phyloP scores from a whole-genome alignment of 2,888 invertebrate genomes.

The Phorcus lineatus region DNA sequence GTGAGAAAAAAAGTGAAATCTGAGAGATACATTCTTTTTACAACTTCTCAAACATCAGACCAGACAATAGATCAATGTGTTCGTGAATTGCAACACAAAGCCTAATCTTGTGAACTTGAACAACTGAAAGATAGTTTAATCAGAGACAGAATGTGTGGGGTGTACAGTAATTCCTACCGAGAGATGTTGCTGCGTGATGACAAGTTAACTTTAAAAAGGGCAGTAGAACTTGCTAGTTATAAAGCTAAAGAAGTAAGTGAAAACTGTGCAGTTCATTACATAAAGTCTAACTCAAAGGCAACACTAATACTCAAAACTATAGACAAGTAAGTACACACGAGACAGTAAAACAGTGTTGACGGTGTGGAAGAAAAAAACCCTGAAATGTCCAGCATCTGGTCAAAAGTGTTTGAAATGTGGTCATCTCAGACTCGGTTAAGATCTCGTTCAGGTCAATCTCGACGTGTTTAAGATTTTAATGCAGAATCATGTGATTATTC shows the following conservation, averaged over 20 bases:
- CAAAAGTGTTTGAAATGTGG: conserved; percentile 13
- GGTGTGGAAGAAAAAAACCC: neutral
- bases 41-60: conserved; percentile 5
- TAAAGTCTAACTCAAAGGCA: neutral
- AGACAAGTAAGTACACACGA: neutral
- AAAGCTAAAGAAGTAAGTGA: neutral
- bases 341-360: neutral
- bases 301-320: neutral
- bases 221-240: neutral
- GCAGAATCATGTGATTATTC: no score
- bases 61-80: conserved; percentile 19
- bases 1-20: no score
- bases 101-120: conserved; percentile 10
- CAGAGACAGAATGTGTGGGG: conserved; percentile 19
- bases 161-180: neutral
- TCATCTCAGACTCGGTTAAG: conserved; percentile 15
- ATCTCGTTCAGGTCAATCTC: neutral
- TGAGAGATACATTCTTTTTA: no score
- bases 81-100: neutral
- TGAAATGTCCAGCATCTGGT: conserved; percentile 24
- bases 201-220: neutral
- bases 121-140: conserved; percentile 27
- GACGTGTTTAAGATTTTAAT: no score
- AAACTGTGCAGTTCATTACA: neutral
- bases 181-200: neutral